Evolutionary conservation across 2,113 vertebrate genomes (phyloP), one percentile per base, ranked within the genome.

Genomic region (Xerus inauris): DNA sequence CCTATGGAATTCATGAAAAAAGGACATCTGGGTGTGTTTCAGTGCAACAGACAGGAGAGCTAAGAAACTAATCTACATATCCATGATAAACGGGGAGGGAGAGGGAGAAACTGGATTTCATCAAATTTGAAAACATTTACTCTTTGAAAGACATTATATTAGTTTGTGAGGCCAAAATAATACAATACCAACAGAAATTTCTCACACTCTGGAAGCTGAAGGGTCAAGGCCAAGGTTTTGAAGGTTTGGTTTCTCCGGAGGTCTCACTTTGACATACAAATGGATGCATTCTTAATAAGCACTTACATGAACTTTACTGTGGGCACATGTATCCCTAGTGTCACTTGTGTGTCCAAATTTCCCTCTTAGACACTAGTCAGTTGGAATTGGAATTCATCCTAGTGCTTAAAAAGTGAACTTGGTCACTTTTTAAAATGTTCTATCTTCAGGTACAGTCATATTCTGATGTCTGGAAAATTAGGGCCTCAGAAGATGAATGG

Each of bases 121-220:
- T 87, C 42, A 81, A 95, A 83, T 80, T 57, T 80, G 9, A 93
- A 91, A 86, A 49, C 14, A 82, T 20, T 65, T 82, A 64, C 22
- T 92, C 42, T 87, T 87, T 76, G 45, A 91, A 88, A 93, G 72
- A 65, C 16, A 81, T 2, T 88, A 0, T 79, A 10, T 64, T 95
- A 62, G n/a, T 57, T 83, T 49, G 5, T 69, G 57, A 76, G 57
- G 17, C 26, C 35, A 81, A 42, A 51, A 69, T 64, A 79, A 83
- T 12, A 89, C 72, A 72, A 82, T 59, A 30, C 14, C 67, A 69
- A 73, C 1, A 59, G 42, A 87, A 73, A 49, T 47, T 64, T 79
- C 28, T 89, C 40, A 82, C 1, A n/a, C 1, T 32, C 11, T 82
- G 51, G 51, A 89, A n/a, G 22, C 26, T 35, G 2, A 5, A 86